Base-by-base conservation (phyloP, 2,888 invertebrate genomes). In the Nomada lathburiana region DNA sequence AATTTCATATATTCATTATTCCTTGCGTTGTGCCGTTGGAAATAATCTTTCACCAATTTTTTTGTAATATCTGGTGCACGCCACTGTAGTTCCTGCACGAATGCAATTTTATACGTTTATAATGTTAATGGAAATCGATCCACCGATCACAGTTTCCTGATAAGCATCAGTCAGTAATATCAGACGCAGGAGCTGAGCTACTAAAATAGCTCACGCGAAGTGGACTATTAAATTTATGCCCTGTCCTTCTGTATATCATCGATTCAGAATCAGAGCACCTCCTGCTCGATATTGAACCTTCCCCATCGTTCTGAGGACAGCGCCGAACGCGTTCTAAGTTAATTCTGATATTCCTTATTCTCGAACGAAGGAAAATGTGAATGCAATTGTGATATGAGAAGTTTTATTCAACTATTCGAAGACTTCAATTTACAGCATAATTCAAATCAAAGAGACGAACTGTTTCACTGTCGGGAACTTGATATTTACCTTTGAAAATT, bases 241-340 rank as follows among this genome's bases (percentile, higher is more conserved):
- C 50, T 16, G 42, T 44, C 50, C 55, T 62, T 55, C 73, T 47
- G 52, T 26, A 60, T 67, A 20, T 80, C 67, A 63, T 80, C 67
- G 80, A 60, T 57, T 67, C 73, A 2, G 11, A 9, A 80, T 80
- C 67, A 42, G 36, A 16, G 20, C 73, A 57, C 68, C 76, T 26
- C 71, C 26, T 64, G 20, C 26, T 5, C 59, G 57, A 79, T 76
- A 76, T 86, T 70, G 75, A 79, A 75, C 69, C 69, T 70, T 70
- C 60, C 20, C 72, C 47, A 83, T 76, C 71, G 69, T 59, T 67
- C 63, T 55, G 59, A 82, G 20, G 62, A 11, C 29, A 71, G 44
- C 59, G 29, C 65, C 65, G 65, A 65, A 5, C 36, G 23, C n/a
- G 20, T 26, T 64, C 36, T 23, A 75, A 50, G 18, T 57, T 23